Base-by-base conservation (phyloP, 2,797 vertebrate species). In the Sebastolobus altivelis region DNA sequence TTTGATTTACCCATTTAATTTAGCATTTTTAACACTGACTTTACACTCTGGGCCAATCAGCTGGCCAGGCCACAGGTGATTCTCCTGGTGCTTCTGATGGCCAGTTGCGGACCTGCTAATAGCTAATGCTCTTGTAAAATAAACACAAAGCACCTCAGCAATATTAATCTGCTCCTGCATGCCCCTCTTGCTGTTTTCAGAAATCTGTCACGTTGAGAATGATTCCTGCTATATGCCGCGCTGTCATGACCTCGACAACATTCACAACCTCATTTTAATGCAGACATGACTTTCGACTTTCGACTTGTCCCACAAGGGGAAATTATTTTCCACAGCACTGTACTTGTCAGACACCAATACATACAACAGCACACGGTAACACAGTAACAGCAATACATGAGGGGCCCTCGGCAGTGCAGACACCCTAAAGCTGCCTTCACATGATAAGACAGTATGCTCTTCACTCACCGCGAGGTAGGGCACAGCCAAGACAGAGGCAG, bases 221-320 rank as follows among this genome's bases (percentile, higher is more conserved):
- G 60, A 70, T 79, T 60, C 49, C 70, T 65, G 75, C 59, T 72
- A 70, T n/a, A 22, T 8, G 31, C 69, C 1, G 8, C 27, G n/a
- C 56, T 71, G 49, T 59, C 40, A 22, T 65, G 79, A 80, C 62
- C 78, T 80, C 27, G 1, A 80, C 59, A 75, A 29, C 46, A 77
- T 72, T 75, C 73, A 58, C 58, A 27, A 8, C 56, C 72, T 85
- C 49, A 60, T 86, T 86, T 55, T 68, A 35, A 80, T 55, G 56
- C 68, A 52, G 85, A 67, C 67, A 46, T 25, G 25, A 25, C 25
- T 25, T 25, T 25, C 25, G 25, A 25, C 25, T 25, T 25, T 25
- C 25, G 25, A 25, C 25, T 25, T 25, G 25, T 25, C 25, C 25
- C 25, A 25, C 25, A 25, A 25, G 25, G 25, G 25, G 25, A 25